Conservation (phyloP, 2,113 vertebrate species). For the Nematolebias whitei region DNA sequence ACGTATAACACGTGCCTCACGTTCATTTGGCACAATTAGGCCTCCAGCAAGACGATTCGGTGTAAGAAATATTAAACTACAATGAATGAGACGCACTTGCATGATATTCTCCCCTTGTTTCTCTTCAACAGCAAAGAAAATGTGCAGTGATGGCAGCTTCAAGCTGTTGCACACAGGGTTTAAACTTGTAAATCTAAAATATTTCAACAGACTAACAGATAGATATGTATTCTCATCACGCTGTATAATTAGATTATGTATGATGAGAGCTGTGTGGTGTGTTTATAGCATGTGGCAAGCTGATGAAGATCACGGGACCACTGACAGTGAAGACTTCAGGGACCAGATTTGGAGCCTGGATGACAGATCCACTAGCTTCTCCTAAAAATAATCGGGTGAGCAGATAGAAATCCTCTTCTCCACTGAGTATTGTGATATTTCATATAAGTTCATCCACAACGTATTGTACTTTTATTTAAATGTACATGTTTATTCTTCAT, state of each 20-base stretch:
- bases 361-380: slow-evolving; percentile 93
- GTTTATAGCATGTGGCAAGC: slow-evolving; percentile 90
- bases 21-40: slow-evolving; percentile 51
- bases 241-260: slow-evolving; percentile 50
- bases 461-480: neutral
- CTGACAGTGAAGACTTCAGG: slow-evolving; percentile 96
- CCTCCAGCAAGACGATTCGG: slow-evolving; percentile 36
- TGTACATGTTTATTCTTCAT: too few species aligned
- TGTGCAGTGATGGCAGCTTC: neutral
- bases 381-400: slow-evolving; percentile 90
- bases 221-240: too few species aligned
- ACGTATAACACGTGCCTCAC: slow-evolving; percentile 8
- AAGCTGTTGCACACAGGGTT: slow-evolving; percentile 7
- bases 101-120: too few species aligned
- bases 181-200: neutral
- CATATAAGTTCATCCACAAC: neutral
- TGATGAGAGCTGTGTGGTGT: slow-evolving; percentile 44
- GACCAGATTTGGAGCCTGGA: slow-evolving; percentile 98
- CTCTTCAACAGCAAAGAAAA: neutral
- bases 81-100: slow-evolving; percentile 1
- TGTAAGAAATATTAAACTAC: slow-evolving; percentile 34
- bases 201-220: too few species aligned
- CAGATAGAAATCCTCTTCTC: neutral
- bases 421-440: neutral
- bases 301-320: slow-evolving; percentile 98